A percentile compares a stretch with the other conserved stretches of the same genome.
phyloP scores from a whole-genome alignment of 2,797 vertebrate genomes.

The Channallabes apus region DNA sequence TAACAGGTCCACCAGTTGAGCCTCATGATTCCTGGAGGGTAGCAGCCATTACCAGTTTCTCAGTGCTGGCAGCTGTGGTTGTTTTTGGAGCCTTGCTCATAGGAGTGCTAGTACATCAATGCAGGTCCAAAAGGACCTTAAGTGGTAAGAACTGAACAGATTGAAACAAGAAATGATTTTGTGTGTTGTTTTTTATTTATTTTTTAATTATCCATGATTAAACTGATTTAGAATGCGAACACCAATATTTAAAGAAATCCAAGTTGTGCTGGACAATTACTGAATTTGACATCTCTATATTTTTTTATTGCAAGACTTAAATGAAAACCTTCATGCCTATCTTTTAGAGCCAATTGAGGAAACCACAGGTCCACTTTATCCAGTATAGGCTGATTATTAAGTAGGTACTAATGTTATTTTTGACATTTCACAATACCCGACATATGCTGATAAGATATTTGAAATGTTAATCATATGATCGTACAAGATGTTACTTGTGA shows the following conservation, averaged over 20 bases:
- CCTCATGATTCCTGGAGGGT: slow-evolving; percentile 74
- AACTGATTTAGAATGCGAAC: not conserved
- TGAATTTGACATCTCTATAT: not conserved
- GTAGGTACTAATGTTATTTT: slow-evolving; percentile 47
- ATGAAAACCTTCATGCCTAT: slow-evolving; percentile 32
- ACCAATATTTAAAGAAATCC: not conserved
- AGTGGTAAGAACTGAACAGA: slow-evolving; percentile 69
- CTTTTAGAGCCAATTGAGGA: slow-evolving; percentile 79
- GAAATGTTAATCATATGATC: not conserved
- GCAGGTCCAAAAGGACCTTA: slow-evolving; percentile 73
- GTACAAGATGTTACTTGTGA: not conserved
- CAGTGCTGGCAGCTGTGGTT: slow-evolving; percentile 75
- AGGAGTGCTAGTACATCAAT: slow-evolving; percentile 76
- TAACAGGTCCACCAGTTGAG: slow-evolving; percentile 51
- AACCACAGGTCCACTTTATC: slow-evolving; percentile 80
- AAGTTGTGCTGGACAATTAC: not conserved
- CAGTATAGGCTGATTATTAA: slow-evolving; percentile 70
- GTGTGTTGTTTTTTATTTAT: not conserved
- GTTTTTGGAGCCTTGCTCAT: slow-evolving; percentile 74
- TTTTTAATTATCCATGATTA: not conserved
- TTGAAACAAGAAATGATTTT: not conserved
- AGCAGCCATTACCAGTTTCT: slow-evolving; percentile 80
- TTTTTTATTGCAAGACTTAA: not conserved
- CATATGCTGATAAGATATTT: not conserved
- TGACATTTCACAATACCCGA: not conserved